Conservation (phyloP, 30 jellyfish, hydroid and myxozoan species). For the Rhopilema esculentum region DNA sequence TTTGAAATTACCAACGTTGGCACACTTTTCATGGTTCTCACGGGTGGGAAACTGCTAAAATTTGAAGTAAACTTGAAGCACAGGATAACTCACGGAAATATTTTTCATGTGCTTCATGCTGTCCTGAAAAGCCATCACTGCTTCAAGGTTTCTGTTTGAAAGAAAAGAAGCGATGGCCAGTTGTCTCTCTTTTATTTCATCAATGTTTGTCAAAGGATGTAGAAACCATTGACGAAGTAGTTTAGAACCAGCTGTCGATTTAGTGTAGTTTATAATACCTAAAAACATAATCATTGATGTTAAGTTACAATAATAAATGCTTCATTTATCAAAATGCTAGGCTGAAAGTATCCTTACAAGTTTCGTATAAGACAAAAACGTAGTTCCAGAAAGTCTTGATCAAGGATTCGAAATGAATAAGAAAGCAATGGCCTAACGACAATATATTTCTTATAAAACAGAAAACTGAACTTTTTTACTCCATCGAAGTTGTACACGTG, state of each 20-base stretch:
- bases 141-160: constrained; percentile 73
- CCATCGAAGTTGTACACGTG: too few relatives aligned
- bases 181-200: constrained; percentile 70
- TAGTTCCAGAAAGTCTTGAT: too few relatives aligned
- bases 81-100: constrained; percentile 63
- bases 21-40: too few relatives aligned
- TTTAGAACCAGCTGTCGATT: constrained; percentile 79
- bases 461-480: too few relatives aligned
- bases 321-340: too few relatives aligned
- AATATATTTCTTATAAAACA: too few relatives aligned
- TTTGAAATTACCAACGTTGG: too few relatives aligned
- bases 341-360: too few relatives aligned
- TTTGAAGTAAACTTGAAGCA: background rate
- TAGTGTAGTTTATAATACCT: constrained; percentile 92
- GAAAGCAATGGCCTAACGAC: too few relatives aligned
- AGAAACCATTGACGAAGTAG: constrained; percentile 93
- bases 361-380: too few relatives aligned
- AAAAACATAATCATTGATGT: background rate
- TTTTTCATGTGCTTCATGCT: constrained; percentile 84
- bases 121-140: constrained; percentile 85
- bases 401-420: too few relatives aligned
- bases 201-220: constrained; percentile 84
- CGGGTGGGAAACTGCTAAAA: background rate
- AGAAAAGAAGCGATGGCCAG: constrained; percentile 71
- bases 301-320: too few relatives aligned